Percentiles rank a stretch among this genome's conserved stretches.
Evolutionary conservation across 2,888 invertebrate genomes (phyloP).

Genomic region (Drosophila neonasuta): DNA sequence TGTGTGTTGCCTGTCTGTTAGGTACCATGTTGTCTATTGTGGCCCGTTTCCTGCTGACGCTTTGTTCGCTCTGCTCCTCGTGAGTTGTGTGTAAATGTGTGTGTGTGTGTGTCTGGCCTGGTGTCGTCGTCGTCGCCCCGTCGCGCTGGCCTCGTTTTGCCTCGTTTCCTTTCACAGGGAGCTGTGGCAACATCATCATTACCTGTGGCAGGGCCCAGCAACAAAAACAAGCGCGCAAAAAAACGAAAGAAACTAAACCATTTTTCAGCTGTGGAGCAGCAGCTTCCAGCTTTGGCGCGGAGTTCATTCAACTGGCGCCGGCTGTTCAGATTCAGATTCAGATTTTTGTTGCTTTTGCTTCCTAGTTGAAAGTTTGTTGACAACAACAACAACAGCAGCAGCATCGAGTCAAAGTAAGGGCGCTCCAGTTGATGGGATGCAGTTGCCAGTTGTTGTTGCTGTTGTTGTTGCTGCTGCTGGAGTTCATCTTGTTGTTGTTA

Average conservation of each 20-base stretch:
- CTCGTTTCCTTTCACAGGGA: conserved; percentile 69
- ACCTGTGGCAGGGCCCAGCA: conserved; percentile 60
- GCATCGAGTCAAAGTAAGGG: conserved; percentile 55
- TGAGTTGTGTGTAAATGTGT: conserved; percentile 13
- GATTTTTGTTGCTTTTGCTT: conserved; percentile 58
- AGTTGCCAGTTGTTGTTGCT: conserved; percentile 40
- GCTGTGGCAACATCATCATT: conserved; percentile 68
- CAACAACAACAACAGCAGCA: conserved; percentile 35
- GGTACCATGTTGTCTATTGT: conserved; percentile 67
- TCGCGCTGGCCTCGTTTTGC: conserved; percentile 55
- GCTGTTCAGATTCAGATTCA: conserved; percentile 44
- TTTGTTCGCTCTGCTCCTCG: conserved; percentile 51
- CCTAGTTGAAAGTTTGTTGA: conserved; percentile 63
- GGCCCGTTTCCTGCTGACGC: conserved; percentile 69
- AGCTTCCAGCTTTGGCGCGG: conserved; percentile 43
- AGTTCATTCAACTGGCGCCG: conserved; percentile 74
- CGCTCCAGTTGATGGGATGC: conserved; percentile 72
- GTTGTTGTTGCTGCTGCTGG: too few species aligned
- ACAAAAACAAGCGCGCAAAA: conserved; percentile 15
- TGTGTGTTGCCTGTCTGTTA: conserved; percentile 21
- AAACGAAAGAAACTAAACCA: conserved; percentile 43
- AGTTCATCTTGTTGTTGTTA: conserved; percentile 13
- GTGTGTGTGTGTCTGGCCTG: conserved; percentile 27
- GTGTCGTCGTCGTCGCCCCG: conserved; percentile 5
- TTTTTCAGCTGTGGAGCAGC: conserved; percentile 49